Evolutionary conservation across 2,888 invertebrate species (phyloP).

Genomic region (Limnephilus rhombicus): DNA sequence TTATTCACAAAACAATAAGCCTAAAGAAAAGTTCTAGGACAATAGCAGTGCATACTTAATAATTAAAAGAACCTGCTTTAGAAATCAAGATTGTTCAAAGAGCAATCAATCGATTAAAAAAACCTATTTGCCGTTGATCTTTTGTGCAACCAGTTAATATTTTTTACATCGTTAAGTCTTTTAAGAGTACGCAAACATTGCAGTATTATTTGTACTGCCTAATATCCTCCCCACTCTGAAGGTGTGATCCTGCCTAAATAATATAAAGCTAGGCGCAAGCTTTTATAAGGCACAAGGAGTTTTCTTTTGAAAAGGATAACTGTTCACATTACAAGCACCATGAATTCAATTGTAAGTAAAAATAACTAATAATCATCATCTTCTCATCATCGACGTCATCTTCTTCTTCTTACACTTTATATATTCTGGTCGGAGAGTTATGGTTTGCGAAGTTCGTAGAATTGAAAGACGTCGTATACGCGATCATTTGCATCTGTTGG

Average conservation of each 20-base stretch:
- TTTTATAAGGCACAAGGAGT: not conserved
- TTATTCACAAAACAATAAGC: not conserved
- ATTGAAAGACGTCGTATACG: no score
- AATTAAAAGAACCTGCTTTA: not conserved
- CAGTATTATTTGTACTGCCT: not conserved
- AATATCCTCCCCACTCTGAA: not conserved
- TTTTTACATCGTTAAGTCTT: no score
- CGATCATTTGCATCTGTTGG: no score
- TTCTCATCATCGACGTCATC: no score
- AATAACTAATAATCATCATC: not conserved
- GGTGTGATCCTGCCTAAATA: not conserved
- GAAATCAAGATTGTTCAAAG: not conserved
- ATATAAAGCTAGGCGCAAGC: not conserved
- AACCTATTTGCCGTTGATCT: not conserved
- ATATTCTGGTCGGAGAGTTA: no score
- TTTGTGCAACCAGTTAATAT: not conserved
- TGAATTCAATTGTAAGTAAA: conserved; percentile 2
- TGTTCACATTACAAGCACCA: conserved; percentile 36
- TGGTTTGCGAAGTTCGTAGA: no score
- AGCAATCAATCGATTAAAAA: not conserved
- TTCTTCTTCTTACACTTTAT: not conserved
- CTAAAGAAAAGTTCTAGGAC: not conserved
- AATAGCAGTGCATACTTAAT: not conserved
- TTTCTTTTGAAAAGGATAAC: conserved; percentile 11
- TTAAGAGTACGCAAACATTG: not conserved